phyloP scores from a whole-genome alignment of 2,113 vertebrate species.

The Channa maculata region DNA sequence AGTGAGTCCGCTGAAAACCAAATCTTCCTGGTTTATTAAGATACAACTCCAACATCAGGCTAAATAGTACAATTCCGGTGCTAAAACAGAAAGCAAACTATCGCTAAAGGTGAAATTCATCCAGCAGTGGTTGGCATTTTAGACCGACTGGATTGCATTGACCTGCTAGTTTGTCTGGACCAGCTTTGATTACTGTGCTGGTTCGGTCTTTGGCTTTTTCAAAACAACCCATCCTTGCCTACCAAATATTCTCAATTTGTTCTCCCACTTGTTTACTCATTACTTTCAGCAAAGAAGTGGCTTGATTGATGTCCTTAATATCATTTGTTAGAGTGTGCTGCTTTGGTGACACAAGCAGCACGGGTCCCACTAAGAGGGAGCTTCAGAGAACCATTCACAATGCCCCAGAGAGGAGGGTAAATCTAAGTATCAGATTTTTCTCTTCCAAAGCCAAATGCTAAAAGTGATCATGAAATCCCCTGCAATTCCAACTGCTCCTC shows the following conservation, averaged over 20 bases:
- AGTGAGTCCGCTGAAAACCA: constrained; percentile 62
- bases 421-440: constrained; percentile 81
- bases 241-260: constrained; percentile 73
- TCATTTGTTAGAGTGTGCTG: constrained; percentile 70
- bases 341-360: constrained; percentile 66
- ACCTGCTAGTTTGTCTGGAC: constrained; percentile 33
- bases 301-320: constrained; percentile 81
- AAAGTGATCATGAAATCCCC: constrained; percentile 70
- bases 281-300: constrained; percentile 65
- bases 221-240: constrained; percentile 51
- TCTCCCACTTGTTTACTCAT: constrained; percentile 72
- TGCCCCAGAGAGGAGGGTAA: constrained; percentile 76
- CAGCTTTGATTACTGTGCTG: constrained; percentile 31
- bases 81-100: constrained; percentile 41
- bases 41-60: constrained; percentile 61
- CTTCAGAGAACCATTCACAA: constrained; percentile 73
- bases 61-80: constrained; percentile 62
- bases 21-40: constrained; percentile 71
- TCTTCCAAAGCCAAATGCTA: constrained; percentile 73
- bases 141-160: constrained; percentile 18
- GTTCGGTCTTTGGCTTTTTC: constrained; percentile 33
- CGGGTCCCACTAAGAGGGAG: constrained; percentile 73
- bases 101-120: constrained; percentile 54
- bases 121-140: constrained; percentile 29
- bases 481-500: constrained; percentile 59